Evolutionary conservation across 2,888 invertebrate species (phyloP), one percentile per base, ranked within the genome.

Genomic region (Tethea ocularis): DNA sequence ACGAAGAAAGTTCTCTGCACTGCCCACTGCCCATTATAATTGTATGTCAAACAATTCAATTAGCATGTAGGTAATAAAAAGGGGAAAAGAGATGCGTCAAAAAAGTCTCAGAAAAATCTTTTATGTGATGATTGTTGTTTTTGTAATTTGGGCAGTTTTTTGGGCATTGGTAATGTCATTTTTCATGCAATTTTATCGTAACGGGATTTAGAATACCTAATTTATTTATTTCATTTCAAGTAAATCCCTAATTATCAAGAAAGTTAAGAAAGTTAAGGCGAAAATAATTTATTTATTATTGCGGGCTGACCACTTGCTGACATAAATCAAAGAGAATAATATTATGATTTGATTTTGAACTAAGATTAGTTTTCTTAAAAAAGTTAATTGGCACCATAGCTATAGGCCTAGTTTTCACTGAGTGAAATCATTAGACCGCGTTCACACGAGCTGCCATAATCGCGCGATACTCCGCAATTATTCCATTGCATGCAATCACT

Each of bases 371-470:
- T 26, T 26, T 3, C 15, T 15, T 2, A 38, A 38, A 38, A 38
- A 38, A 38, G 38, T 38, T n/a, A 38, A 38, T n/a, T 15, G 24
- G 26, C n/a, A n/a, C n/a, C 2, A 26, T 38, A 59, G 17, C 53
- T 62, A 29, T 58, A 51, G 64, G 64, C 62, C 64, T 33, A 72
- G 74, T 74, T 80, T 80, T 77, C 78, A 75, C 77, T 72, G 46
- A 72, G 80, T 73, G 78, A 81, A 83, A 82, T 75, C 74, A 71
- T 74, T 63, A 68, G 67, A 64, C 66, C 64, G 52, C 55, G 66
- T 79, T 75, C 77, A 69, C 81, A 81, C 80, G 74, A 57, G 55
- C 58, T 56, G 62, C 61, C 56, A 46, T 46, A 64, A 62, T 59
- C 57, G 63, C 53, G n/a, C 53, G 61, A 66, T 64, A 53, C 58